A percentile compares a stretch with the other conserved stretches of the same genome.
phyloP scores from a whole-genome alignment of 2,888 invertebrate species.

The Aspidiotus rigidus region DNA sequence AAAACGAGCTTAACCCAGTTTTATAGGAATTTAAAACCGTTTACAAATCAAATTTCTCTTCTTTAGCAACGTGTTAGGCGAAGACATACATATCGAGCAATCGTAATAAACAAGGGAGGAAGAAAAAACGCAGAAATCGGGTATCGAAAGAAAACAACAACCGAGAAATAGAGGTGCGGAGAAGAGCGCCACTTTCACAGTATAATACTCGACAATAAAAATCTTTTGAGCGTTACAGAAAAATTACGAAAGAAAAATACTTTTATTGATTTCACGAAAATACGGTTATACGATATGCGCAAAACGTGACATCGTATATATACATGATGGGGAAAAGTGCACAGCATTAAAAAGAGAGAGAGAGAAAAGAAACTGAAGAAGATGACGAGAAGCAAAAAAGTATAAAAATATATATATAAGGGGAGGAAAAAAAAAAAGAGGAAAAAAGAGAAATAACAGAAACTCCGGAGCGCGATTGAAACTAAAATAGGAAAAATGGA shows the following conservation, averaged over 20 bases:
- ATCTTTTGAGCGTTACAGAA: neutral
- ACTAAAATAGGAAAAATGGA: neutral
- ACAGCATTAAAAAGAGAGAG: too few relatives aligned
- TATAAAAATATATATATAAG: neutral
- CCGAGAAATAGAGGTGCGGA: neutral
- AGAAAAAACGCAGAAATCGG: neutral
- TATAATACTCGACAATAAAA: neutral
- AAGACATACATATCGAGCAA: neutral
- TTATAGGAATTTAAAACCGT: too few relatives aligned
- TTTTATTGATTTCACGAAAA: slow-evolving; percentile 1
- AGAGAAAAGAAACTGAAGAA: neutral
- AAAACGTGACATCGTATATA: slow-evolving; percentile 9
- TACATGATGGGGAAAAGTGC: too few relatives aligned
- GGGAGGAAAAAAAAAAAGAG: neutral
- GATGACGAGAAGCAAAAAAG: slow-evolving; percentile 9
- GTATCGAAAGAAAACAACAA: neutral
- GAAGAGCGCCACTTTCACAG: neutral
- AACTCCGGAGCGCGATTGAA: neutral
- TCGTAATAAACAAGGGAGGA: neutral
- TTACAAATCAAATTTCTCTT: too few relatives aligned
- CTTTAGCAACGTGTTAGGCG: neutral
- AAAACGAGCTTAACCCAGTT: too few relatives aligned
- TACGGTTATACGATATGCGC: slow-evolving; percentile 1
- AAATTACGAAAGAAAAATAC: neutral
- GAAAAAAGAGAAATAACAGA: neutral